Evolutionary conservation across 2,113 vertebrate species (phyloP).

Genomic region (Pomatostomus ruficeps): DNA sequence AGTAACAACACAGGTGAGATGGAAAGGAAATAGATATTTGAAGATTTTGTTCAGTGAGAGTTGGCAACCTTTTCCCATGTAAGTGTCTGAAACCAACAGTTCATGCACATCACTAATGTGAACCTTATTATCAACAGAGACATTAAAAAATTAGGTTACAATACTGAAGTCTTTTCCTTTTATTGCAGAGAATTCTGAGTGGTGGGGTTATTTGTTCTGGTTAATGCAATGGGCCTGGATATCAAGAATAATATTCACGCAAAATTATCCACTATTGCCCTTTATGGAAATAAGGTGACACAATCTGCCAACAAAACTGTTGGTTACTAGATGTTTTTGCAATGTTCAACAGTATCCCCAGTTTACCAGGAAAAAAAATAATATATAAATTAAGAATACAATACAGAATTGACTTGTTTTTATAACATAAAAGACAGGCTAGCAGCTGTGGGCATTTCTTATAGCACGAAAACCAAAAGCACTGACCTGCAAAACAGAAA

Average conservation of each 20-base stretch:
- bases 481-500: conserved; percentile 46
- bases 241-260: background rate
- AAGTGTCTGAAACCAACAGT: background rate
- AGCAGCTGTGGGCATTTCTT: conserved; percentile 18
- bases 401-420: background rate
- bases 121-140: background rate
- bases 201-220: background rate
- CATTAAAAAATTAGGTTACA: background rate
- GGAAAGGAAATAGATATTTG: background rate
- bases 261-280: background rate
- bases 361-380: background rate
- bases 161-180: background rate
- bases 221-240: background rate
- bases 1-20: background rate
- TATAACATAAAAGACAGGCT: background rate
- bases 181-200: background rate
- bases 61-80: background rate
- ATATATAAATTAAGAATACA: background rate
- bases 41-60: background rate
- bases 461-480: background rate
- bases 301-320: background rate
- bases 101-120: background rate
- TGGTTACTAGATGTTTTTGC: background rate
- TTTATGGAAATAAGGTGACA: background rate
- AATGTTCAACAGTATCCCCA: background rate